phyloP scores from a whole-genome alignment of 2,888 invertebrate species.

The Lissonota sp. region DNA sequence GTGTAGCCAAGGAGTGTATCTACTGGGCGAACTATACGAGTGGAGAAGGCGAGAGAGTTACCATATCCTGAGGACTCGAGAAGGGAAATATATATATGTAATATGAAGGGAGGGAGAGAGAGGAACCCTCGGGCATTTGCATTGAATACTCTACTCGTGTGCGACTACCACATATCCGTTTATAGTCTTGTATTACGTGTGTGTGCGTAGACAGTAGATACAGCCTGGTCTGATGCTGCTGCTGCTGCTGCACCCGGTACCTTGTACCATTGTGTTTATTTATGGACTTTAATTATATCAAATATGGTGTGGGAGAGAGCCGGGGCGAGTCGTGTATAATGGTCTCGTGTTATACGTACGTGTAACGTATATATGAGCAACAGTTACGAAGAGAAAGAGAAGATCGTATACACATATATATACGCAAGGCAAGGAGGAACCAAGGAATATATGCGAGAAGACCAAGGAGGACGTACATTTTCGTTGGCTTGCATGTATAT shows the following conservation, averaged over 20 bases:
- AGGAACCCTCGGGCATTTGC: constrained; percentile 78
- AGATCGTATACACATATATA: not conserved
- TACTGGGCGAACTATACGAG: constrained; percentile 33
- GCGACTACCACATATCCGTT: constrained; percentile 59
- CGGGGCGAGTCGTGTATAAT: constrained; percentile 69
- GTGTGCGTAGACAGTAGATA: constrained; percentile 44
- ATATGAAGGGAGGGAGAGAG: constrained; percentile 38
- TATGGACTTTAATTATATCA: constrained; percentile 83
- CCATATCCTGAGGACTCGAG: constrained; percentile 37
- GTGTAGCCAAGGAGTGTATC: constrained; percentile 30
- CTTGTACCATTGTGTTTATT: constrained; percentile 83
- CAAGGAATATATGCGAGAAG: constrained; percentile 37
- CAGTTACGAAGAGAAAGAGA: constrained; percentile 54
- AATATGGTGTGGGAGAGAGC: constrained; percentile 79
- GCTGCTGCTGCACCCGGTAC: constrained; percentile 70
- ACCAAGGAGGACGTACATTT: constrained; percentile 44
- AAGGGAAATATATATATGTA: not conserved
- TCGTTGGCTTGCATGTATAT: constrained; percentile 36
- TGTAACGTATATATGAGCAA: constrained; percentile 64
- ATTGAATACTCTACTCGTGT: constrained; percentile 80
- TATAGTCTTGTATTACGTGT: constrained; percentile 51
- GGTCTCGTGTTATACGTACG: constrained; percentile 63
- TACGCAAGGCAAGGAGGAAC: constrained; percentile 42
- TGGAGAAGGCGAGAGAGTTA: constrained; percentile 44
- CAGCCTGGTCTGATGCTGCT: constrained; percentile 49